Evolutionary conservation across 1,140 invertebrate species (phyloP), one percentile per base, ranked within the genome.

Genomic region (Platorchestia sp.): DNA sequence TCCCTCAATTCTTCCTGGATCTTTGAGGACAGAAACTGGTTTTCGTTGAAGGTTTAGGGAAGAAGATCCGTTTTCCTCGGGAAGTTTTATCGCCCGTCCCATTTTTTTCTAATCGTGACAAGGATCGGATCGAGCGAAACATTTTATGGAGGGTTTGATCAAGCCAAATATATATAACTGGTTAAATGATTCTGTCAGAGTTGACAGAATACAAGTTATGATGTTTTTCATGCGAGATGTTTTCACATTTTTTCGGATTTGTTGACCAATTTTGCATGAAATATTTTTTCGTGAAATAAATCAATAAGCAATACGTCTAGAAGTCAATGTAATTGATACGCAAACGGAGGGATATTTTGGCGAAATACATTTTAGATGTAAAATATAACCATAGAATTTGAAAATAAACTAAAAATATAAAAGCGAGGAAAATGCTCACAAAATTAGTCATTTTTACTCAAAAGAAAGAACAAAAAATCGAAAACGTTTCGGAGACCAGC

Each of bases 71-170:
- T 75, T 75, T 51, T 75, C 36, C 59, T 75, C 59, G 59, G 59
- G 10, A 75, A 75, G 59, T 75, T 75, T 75, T 75, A 75, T 27
- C 59, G 7, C 59, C 59, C 36, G 59, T 75, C 59, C 59, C 59
- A 75, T 75, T 22, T 75, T 75, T 75, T 75, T 36, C 59, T 75
- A 22, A 75, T 75, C 59, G 59, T 75, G 59, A 75, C 59, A 22
- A 36, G 59, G 59, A 75, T 75, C 59, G 59, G 59, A 75, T 75
- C 59, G 10, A 27, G 59, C 59, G 14, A 75, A 36, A 75, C 59
- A 75, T 75, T 75, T 75, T 75, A 75, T 75, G 59, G 59, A 75
- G 27, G 59, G 59, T 75, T 75, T 75, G 59, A 75, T 75, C 59
- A 75, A 75, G 59, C 59, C n/a, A n/a, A 75, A 75, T 75, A 75